Conservation (phyloP, 2,888 invertebrate genomes). For the Lucinisca nassula region DNA sequence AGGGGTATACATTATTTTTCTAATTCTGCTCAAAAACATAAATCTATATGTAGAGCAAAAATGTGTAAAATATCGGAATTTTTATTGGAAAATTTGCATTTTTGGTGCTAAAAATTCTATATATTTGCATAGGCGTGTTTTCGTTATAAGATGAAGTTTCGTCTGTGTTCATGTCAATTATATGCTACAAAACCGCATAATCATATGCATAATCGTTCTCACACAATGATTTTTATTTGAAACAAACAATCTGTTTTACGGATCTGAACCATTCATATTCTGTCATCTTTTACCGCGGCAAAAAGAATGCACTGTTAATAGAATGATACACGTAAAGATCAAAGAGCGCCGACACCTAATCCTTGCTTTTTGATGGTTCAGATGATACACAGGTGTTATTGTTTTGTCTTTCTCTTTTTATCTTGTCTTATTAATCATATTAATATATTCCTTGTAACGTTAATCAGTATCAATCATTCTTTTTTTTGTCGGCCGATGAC, state of each 20-base stretch:
- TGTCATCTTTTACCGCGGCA: background rate
- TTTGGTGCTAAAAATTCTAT: no score
- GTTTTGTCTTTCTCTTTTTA: background rate
- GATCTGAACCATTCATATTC: background rate
- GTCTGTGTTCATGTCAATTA: no score
- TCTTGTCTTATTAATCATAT: slow-evolving; percentile 12
- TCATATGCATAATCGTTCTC: background rate
- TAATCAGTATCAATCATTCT: slow-evolving; percentile 7
- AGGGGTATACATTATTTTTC: no score
- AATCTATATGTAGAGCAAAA: no score
- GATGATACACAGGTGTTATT: slow-evolving; percentile 14
- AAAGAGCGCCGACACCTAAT: background rate
- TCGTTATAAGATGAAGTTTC: no score
- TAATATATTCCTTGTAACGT: slow-evolving; percentile 8
- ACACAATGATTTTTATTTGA: background rate
- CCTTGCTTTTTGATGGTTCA: background rate
- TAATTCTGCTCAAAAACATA: no score
- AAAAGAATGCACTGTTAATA: background rate
- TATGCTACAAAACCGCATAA: background rate
- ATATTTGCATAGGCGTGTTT: no score
- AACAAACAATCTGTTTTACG: background rate
- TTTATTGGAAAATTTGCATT: no score
- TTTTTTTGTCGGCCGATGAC: slow-evolving; percentile 2
- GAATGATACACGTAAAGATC: background rate
- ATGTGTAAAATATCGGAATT: no score